Percentiles rank a stretch among this genome's conserved stretches.
Evolutionary conservation across 2,113 vertebrate genomes (phyloP).

Genomic region (Chaenogobius annularis): DNA sequence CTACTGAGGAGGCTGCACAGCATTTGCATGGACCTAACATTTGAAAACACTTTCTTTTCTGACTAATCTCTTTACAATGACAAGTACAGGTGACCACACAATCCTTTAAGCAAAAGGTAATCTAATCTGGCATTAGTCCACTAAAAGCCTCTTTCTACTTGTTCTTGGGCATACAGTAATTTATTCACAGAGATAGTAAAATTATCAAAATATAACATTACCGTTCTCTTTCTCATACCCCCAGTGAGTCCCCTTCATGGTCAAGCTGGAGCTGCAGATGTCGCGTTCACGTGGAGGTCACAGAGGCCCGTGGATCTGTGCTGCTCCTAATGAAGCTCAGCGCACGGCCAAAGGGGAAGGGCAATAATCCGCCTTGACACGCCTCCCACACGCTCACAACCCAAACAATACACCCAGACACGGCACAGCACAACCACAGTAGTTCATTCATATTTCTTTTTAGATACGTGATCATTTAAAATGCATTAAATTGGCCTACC

Average conservation of each 20-base stretch:
- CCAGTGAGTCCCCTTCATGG: slow-evolving; percentile 89
- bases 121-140: slow-evolving; percentile 67
- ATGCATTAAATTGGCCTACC: too few relatives aligned
- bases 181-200: background rate
- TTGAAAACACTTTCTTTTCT: background rate
- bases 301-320: slow-evolving; percentile 10
- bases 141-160: slow-evolving; percentile 14
- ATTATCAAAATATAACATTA: slow-evolving; percentile 68
- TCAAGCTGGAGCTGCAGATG: slow-evolving; percentile 9
- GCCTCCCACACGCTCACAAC: slow-evolving; percentile 31
- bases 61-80: slow-evolving; percentile 6
- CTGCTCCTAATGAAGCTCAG: slow-evolving; percentile 42
- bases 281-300: slow-evolving; percentile 11
- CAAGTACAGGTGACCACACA: slow-evolving; percentile 25
- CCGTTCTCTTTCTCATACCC: slow-evolving; percentile 92
- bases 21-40: background rate
- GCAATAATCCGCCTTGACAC: slow-evolving; percentile 47
- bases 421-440: too few relatives aligned
- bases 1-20: background rate
- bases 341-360: slow-evolving; percentile 29
- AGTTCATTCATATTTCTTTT: too few relatives aligned
- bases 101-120: slow-evolving; percentile 55
- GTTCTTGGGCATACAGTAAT: background rate
- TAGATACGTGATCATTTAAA: too few relatives aligned
- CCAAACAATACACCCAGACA: background rate